These are phyloP conservation scores for Scolopax mira DNA, from an alignment of 2,113 vertebrate genomes.

Conservation along the genomic window DNA sequence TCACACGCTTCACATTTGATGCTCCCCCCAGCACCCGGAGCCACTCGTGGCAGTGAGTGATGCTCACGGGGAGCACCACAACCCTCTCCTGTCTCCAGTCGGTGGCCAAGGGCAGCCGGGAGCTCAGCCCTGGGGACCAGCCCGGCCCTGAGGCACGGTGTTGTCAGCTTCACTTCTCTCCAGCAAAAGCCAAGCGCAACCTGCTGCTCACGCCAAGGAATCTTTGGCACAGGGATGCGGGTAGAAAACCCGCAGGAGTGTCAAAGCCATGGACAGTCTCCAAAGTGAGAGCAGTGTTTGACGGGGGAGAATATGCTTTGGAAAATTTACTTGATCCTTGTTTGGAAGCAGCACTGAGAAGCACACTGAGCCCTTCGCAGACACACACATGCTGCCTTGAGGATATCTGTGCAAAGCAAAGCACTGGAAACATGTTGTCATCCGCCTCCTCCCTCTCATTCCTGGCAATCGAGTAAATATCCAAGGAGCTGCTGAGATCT, in stretches of 20 bases:
- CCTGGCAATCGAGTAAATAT: slow-evolving; percentile 1
- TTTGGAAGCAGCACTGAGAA: slow-evolving; percentile 48
- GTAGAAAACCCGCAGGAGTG: slow-evolving; percentile 50
- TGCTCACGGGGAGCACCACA: background rate
- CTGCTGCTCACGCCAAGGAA: slow-evolving; percentile 24
- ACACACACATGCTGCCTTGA: slow-evolving; percentile 36
- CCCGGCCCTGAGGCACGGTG: fast-evolving
- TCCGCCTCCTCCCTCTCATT: slow-evolving; percentile 26
- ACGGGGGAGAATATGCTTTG: slow-evolving; percentile 60
- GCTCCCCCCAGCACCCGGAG: background rate
- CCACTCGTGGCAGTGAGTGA: fast-evolving
- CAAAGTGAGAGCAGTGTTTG: slow-evolving; percentile 28
- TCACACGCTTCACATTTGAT: background rate
- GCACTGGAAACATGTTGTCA: slow-evolving; percentile 46
- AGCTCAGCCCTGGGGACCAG: background rate
- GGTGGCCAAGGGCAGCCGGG: background rate
- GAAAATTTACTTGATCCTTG: slow-evolving; percentile 60
- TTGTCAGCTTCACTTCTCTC: fast-evolving
- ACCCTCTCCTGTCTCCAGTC: background rate
- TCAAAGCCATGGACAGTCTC: slow-evolving; percentile 47
- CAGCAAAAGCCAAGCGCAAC: background rate
- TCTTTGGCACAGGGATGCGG: slow-evolving; percentile 40
- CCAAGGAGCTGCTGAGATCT: background rate
- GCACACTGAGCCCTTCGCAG: background rate
- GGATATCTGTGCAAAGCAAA: slow-evolving; percentile 12